A percentile compares a stretch with the other conserved stretches of the same genome.
Evolutionary conservation across 1,140 invertebrate species (phyloP).

Genomic region (Lerema accius): DNA sequence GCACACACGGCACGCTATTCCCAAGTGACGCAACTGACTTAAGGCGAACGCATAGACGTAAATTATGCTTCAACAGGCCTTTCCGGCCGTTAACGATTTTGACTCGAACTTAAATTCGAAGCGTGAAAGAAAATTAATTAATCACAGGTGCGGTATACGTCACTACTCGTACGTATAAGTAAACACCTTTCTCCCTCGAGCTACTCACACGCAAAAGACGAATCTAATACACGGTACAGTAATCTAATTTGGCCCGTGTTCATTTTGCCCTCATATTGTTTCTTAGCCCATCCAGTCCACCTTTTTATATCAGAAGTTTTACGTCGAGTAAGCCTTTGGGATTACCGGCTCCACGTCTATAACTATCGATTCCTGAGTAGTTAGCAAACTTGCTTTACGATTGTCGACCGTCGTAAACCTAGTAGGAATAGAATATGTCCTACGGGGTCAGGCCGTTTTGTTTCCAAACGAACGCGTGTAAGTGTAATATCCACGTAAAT

Average conservation of each 20-base stretch:
- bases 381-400: conserved; percentile 35
- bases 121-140: conserved; percentile 80
- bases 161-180: conserved; percentile 9
- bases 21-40: conserved; percentile 68
- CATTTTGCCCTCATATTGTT: conserved; percentile 28
- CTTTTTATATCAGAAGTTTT: conserved; percentile 35
- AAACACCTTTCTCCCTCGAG: conserved; percentile 7
- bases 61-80: conserved; percentile 74
- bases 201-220: conserved; percentile 29
- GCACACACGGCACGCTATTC: conserved; percentile 72
- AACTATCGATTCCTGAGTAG: conserved; percentile 33
- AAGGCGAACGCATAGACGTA: conserved; percentile 67
- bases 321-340: conserved; percentile 32
- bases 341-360: conserved; percentile 31
- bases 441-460: neutral
- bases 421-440: conserved; percentile 27
- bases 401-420: conserved; percentile 33
- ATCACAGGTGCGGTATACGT: conserved; percentile 63
- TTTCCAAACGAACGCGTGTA: conserved; percentile 5
- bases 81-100: conserved; percentile 77
- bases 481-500: conserved; percentile 19
- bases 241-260: conserved; percentile 30
- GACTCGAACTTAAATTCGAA: conserved; percentile 73
- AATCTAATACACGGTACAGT: conserved; percentile 24
- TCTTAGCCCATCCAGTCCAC: conserved; percentile 27